Conservation (phyloP, 64 coral and sea anemone genomes). For the Actinia tenebrosa region DNA sequence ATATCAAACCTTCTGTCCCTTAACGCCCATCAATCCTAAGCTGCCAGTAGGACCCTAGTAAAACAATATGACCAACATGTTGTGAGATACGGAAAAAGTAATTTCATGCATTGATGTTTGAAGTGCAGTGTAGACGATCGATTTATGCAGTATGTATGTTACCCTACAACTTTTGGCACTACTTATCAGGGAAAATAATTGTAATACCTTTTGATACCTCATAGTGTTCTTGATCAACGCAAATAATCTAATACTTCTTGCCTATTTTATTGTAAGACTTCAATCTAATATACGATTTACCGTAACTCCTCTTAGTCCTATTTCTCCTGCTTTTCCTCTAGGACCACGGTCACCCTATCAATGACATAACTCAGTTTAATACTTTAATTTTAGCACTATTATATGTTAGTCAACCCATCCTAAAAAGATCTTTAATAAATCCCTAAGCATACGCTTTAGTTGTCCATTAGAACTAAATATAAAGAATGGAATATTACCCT, state of each 20-base stretch:
- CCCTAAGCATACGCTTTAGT: not conserved
- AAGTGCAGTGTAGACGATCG: no score
- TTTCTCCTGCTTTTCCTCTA: constrained; percentile 26
- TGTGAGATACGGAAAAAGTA: not conserved
- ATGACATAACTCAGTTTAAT: no score
- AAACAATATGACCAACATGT: not conserved
- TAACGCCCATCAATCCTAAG: constrained; percentile 17
- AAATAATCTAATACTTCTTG: no score
- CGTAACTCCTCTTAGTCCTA: constrained; percentile 34
- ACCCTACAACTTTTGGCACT: no score
- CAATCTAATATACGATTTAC: constrained; percentile 3
- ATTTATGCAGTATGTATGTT: no score
- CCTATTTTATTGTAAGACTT: not conserved
- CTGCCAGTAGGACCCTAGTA: constrained; percentile 34
- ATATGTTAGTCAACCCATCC: no score
- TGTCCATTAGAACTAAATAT: not conserved
- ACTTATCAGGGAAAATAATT: no score
- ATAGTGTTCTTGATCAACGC: no score
- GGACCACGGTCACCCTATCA: constrained; percentile 51
- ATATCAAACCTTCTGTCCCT: constrained; percentile 37
- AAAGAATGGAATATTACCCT: constrained; percentile 2
- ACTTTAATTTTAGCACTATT: no score
- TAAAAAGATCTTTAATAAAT: no score
- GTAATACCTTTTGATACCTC: no score
- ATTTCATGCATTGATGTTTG: no score